phyloP scores from a whole-genome alignment of 1,140 invertebrate genomes.

The Cepaea nemoralis region DNA sequence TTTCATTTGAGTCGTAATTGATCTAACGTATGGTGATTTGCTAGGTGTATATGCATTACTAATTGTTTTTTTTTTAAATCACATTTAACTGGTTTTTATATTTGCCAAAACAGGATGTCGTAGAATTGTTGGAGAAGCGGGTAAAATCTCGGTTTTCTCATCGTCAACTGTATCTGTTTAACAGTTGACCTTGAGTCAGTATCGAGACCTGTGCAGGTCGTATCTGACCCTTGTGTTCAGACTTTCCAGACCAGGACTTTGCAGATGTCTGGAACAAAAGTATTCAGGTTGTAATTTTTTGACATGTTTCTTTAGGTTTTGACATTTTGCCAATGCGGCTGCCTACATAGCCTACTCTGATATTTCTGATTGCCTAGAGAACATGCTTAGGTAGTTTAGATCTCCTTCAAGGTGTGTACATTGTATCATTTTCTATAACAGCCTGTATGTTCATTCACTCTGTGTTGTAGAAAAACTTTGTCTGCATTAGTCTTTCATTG shows the following conservation, averaged over 20 bases:
- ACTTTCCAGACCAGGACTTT: conserved; percentile 54
- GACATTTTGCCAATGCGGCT: background rate
- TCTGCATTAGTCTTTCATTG: background rate
- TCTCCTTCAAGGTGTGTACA: background rate
- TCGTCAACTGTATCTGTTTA: conserved; percentile 87
- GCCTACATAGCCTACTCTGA: no score
- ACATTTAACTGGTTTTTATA: background rate
- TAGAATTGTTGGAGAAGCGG: conserved; percentile 91
- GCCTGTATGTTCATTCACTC: background rate
- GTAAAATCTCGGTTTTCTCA: conserved; percentile 96
- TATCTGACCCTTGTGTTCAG: conserved; percentile 72
- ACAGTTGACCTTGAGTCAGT: conserved; percentile 73
- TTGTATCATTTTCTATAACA: background rate
- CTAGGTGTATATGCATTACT: background rate
- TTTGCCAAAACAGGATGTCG: conserved; percentile 78
- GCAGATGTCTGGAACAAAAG: conserved; percentile 59
- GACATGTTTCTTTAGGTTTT: background rate
- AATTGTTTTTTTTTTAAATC: background rate
- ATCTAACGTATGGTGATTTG: no score
- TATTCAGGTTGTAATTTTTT: conserved; percentile 50
- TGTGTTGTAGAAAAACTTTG: background rate
- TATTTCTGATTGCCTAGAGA: no score
- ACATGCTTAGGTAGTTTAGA: background rate
- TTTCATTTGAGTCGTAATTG: no score
- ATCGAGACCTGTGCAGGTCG: conserved; percentile 73